phyloP scores from a whole-genome alignment of 2,113 vertebrate genomes.

The Rafetus swinhoei region DNA sequence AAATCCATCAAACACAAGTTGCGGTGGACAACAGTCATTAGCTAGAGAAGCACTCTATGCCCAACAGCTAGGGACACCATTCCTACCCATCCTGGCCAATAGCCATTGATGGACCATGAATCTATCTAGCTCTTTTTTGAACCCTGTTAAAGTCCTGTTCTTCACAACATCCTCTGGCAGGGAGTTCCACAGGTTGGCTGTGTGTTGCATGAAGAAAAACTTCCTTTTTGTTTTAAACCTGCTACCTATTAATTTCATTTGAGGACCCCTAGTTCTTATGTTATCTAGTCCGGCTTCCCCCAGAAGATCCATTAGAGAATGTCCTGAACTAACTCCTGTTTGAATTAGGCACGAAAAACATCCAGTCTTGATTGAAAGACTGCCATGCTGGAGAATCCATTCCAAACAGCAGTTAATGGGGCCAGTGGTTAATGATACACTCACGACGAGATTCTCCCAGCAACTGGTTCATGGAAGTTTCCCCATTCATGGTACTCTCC shows the following conservation, averaged over 20 bases:
- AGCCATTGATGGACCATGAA: too few relatives aligned
- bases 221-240: too few relatives aligned
- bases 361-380: neutral
- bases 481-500: conserved; percentile 32
- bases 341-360: neutral
- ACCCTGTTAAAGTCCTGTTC: too few relatives aligned
- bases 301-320: neutral
- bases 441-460: conserved; percentile 25
- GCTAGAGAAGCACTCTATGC: neutral
- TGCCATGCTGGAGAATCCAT: neutral
- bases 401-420: conserved; percentile 26
- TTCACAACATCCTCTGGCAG: too few relatives aligned
- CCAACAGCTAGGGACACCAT: neutral
- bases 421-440: conserved; percentile 53
- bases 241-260: too few relatives aligned
- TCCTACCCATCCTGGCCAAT: too few relatives aligned
- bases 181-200: too few relatives aligned
- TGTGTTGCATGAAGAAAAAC: too few relatives aligned
- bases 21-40: neutral
- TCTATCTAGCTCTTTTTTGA: too few relatives aligned
- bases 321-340: neutral
- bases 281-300: neutral
- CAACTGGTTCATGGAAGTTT: conserved; percentile 42
- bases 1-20: neutral
- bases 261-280: too few relatives aligned